A percentile compares a stretch with the other conserved stretches of the same genome.
These are phyloP conservation scores for Caenorhabditis elegans DNA, from an alignment of 1,140 invertebrate genomes.

Conservation along the genomic window DNA sequence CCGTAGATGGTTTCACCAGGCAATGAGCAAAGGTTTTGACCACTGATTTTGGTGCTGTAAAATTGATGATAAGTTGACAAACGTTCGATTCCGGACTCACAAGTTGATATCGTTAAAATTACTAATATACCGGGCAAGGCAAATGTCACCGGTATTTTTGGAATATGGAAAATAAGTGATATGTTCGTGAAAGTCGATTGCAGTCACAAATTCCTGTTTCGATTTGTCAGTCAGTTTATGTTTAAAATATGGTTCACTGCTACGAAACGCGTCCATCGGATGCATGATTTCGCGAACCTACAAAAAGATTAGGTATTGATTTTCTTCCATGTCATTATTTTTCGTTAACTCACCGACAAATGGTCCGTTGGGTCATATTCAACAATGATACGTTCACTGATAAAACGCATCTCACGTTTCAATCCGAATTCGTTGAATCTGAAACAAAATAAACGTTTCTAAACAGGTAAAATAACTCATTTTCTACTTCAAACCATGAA, in stretches of 20 bases:
- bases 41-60: conserved; percentile 15
- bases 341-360: not conserved
- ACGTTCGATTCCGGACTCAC: not conserved
- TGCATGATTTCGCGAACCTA: conserved; percentile 17
- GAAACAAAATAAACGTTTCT: not conserved
- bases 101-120: conserved; percentile 15
- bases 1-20: conserved; percentile 8
- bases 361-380: conserved; percentile 14
- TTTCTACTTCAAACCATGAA: too few species aligned
- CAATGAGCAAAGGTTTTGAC: not conserved
- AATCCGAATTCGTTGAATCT: conserved; percentile 3
- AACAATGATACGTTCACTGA: conserved; percentile 5
- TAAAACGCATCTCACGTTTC: conserved; percentile 1
- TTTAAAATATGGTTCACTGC: not conserved
- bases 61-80: not conserved
- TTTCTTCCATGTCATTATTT: not conserved
- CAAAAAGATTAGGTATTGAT: not conserved
- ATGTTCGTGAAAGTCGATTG: conserved; percentile 17
- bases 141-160: conserved; percentile 8
- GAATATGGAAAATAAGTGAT: conserved; percentile 19
- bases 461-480: too few species aligned
- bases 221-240: conserved; percentile 8
- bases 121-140: not conserved
- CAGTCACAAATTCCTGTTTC: not conserved
- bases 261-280: not conserved